These are phyloP conservation scores for Laticauda colubrina DNA, from an alignment of 2,113 vertebrate genomes.

Conservation along the genomic window DNA sequence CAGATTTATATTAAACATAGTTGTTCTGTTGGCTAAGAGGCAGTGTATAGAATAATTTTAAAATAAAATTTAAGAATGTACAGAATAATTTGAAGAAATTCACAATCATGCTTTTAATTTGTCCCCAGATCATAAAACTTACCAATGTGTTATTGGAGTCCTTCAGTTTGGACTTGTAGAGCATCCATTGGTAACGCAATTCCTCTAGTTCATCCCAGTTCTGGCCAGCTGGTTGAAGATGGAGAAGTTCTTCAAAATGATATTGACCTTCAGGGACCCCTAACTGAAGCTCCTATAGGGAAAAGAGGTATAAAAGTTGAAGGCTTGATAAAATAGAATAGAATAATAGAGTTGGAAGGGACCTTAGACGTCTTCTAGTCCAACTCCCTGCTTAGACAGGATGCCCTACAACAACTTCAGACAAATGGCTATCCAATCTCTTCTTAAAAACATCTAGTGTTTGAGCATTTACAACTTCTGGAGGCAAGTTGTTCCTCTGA, in stretches of 20 bases:
- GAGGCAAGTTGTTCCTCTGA: too few species aligned
- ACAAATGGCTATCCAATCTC: too few species aligned
- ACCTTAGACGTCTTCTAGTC: too few species aligned
- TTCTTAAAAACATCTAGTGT: too few species aligned
- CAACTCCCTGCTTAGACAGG: too few species aligned
- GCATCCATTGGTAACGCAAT: conserved; percentile 88
- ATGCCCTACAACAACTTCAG: too few species aligned
- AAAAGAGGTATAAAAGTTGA: not conserved
- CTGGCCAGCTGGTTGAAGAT: conserved; percentile 46
- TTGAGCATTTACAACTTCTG: too few species aligned
- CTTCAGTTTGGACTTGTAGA: conserved; percentile 89
- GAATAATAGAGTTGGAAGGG: too few species aligned
- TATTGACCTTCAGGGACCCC: conserved; percentile 74
- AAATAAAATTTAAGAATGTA: not conserved
- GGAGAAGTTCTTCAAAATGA: conserved; percentile 72
- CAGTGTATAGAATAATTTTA: not conserved
- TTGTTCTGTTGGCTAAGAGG: not conserved
- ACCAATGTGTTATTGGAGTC: conserved; percentile 64
- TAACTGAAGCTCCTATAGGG: conserved; percentile 75
- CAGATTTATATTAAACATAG: not conserved
- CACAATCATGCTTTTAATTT: not conserved
- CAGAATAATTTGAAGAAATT: not conserved
- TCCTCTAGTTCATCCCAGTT: conserved; percentile 76
- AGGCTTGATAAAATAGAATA: not conserved
- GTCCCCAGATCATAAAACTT: conserved; percentile 6